Evolutionary conservation across 2,888 invertebrate genomes (phyloP).

Genomic region (Amphipyra tragopoginis): DNA sequence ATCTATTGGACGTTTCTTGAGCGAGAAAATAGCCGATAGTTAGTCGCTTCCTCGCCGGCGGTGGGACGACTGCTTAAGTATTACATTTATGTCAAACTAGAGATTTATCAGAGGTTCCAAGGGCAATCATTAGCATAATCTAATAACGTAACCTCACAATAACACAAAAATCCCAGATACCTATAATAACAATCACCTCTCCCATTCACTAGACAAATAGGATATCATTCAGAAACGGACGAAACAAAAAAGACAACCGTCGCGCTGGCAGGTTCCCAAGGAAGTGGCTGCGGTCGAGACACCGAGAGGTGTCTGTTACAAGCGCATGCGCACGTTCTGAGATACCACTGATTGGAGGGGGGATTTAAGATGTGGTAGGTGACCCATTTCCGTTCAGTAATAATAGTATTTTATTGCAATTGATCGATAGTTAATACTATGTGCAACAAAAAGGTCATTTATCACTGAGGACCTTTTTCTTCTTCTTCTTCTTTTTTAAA

Average conservation of each 20-base stretch:
- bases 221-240: neutral
- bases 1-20: too few species aligned
- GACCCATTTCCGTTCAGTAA: conserved; percentile 32
- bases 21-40: too few species aligned
- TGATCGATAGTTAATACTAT: neutral
- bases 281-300: conserved; percentile 73
- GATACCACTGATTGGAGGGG: conserved; percentile 21
- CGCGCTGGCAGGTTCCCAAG: conserved; percentile 66
- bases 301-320: conserved; percentile 63
- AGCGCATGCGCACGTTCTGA: conserved; percentile 43
- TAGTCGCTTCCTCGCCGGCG: too few species aligned
- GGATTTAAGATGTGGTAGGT: conserved; percentile 32
- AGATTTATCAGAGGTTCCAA: too few species aligned
- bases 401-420: neutral
- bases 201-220: conserved; percentile 22
- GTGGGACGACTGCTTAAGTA: too few species aligned
- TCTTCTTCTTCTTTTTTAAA: too few species aligned
- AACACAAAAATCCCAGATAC: neutral
- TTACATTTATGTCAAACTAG: too few species aligned
- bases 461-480: too few species aligned
- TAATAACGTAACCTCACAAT: too few species aligned
- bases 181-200: neutral
- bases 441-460: too few species aligned
- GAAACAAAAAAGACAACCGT: conserved; percentile 23
- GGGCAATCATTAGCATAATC: too few species aligned